Percentiles rank a stretch among this genome's conserved stretches.
phyloP scores from a whole-genome alignment of 1,140 invertebrate species.

The Ruditapes philippinarum region DNA sequence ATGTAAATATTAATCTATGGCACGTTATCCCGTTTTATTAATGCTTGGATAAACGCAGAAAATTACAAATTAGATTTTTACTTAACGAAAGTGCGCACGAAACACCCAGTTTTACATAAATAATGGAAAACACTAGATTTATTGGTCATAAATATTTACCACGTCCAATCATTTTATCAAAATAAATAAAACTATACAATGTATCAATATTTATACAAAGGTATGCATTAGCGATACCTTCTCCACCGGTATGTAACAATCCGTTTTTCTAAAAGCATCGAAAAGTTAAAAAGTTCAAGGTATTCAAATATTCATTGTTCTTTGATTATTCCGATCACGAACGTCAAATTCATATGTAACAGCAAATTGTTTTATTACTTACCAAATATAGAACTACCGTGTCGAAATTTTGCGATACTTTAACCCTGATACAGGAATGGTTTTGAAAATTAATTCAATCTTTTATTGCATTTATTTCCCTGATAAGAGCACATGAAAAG shows the following conservation, averaged over 20 bases:
- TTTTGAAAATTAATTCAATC: conserved; percentile 1
- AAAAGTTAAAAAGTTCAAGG: not conserved
- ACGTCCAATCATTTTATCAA: not conserved
- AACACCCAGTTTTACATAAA: not conserved
- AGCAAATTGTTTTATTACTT: conserved; percentile 1
- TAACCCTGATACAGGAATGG: not conserved
- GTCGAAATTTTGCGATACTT: not conserved
- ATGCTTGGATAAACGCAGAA: not conserved
- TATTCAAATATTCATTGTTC: not conserved
- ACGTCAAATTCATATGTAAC: not conserved
- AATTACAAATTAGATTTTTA: not conserved
- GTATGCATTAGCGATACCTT: not conserved
- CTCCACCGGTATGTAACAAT: not conserved
- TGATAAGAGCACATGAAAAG: conserved; percentile 13
- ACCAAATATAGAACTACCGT: not conserved
- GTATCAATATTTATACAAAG: conserved; percentile 19
- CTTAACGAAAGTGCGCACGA: not conserved
- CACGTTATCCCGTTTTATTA: too few relatives aligned
- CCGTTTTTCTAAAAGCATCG: not conserved
- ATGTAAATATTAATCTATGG: too few relatives aligned
- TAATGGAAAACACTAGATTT: not conserved
- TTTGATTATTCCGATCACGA: conserved; percentile 11
- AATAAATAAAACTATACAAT: not conserved
- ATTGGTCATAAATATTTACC: not conserved
- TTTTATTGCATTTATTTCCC: conserved; percentile 5